Evolutionary conservation across 2,888 invertebrate genomes (phyloP), one percentile per base, ranked within the genome.

Genomic region (Chrysolina oricalcia): DNA sequence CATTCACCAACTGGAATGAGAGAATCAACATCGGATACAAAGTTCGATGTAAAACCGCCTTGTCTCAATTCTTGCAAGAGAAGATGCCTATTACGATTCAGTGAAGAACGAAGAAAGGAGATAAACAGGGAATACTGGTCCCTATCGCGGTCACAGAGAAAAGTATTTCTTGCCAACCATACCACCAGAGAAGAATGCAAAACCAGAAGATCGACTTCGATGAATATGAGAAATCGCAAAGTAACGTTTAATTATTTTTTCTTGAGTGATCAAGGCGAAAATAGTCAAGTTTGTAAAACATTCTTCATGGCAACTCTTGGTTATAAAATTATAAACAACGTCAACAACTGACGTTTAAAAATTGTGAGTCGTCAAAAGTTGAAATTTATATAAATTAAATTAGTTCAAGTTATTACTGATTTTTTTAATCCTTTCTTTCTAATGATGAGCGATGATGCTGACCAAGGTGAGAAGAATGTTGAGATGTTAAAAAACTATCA

Each of bases 271-370:
- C 27, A 59, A 59, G 59, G 59, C 6, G 15, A n/a, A 2, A n/a
- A 59, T 2, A 59, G 59, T 17, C 59, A 59, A 59, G 59, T 59
- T 35, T 59, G 59, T 59, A 59, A 59, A 59, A 59, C 59, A n/a
- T 59, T 59, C 6, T 59, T 59, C 23, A 59, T 59, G 59, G 35
- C 59, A 1, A 59, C 59, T 35, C 59, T 59, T 59, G 59, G 59
- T 59, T 59, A 59, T 59, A 59, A 11, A 59, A 59, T 59, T n/a
- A 59, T 35, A 8, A 35, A 35, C 3, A 35, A 23, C 35, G 15
- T n/a, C n/a, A 35, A n/a, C 13, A 0, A 59, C n/a, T 35, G 59
- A 59, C 15, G 27, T 35, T 59, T 8, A 59, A 15, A 23, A 35
- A 27, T 15, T 3, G 4, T 11, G 21, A 19, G 21, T 5, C 8